These are phyloP conservation scores for Phataginus tricuspis DNA, from an alignment of 2,797 vertebrate species.

Conservation along the genomic window DNA sequence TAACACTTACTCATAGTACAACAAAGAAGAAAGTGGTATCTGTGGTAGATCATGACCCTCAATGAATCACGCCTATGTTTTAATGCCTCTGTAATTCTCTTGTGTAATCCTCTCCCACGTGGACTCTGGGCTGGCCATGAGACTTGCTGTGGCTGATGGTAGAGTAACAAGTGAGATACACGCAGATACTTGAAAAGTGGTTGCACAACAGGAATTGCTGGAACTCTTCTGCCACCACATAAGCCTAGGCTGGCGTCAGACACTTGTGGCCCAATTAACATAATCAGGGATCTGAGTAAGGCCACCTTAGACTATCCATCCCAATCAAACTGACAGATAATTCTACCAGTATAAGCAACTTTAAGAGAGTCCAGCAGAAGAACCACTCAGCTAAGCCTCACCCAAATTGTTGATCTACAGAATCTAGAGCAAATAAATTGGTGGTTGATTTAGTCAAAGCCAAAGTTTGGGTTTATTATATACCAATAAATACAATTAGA, in stretches of 20 bases:
- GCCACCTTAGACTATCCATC: neutral
- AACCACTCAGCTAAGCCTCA: neutral
- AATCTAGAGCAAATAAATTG: conserved; percentile 25
- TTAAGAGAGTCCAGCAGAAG: neutral
- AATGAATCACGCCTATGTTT: conserved; percentile 20
- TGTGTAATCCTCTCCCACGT: neutral
- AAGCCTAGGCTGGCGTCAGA: neutral
- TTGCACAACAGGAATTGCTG: neutral
- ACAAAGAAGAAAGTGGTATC: neutral
- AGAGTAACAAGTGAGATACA: neutral
- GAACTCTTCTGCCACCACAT: neutral
- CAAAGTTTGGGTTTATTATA: neutral
- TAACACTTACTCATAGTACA: conserved; percentile 9
- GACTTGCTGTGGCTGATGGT: neutral
- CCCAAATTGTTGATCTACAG: neutral
- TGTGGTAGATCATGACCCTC: neutral
- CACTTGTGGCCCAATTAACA: neutral
- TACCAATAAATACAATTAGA: neutral
- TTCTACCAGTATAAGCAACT: neutral
- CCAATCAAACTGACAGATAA: neutral
- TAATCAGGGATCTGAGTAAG: neutral
- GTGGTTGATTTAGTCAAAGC: neutral
- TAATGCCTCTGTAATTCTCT: neutral
- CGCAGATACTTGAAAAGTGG: neutral
- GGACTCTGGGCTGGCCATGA: neutral